phyloP scores from a whole-genome alignment of 2,888 invertebrate species.

The Epinotia bilunana region DNA sequence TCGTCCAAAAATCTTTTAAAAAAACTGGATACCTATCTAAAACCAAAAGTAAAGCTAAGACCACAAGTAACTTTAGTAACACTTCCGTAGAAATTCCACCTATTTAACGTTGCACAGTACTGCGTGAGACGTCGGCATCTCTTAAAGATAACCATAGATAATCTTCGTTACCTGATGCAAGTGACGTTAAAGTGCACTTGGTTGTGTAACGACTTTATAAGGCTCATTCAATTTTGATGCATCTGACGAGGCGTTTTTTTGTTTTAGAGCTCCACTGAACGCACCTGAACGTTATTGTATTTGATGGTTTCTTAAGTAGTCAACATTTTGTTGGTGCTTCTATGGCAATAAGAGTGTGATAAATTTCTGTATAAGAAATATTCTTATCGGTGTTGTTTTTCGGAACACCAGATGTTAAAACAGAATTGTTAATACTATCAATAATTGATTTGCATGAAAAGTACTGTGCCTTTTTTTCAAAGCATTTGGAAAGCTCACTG shows the following conservation, averaged over 20 bases:
- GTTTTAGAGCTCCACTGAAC: constrained; percentile 51
- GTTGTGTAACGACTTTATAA: constrained; percentile 73
- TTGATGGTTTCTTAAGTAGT: constrained; percentile 4
- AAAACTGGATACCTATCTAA: background rate
- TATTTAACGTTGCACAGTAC: constrained; percentile 33
- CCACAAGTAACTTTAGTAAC: background rate
- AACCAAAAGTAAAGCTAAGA: background rate
- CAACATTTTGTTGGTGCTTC: no score
- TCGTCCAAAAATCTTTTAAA: background rate
- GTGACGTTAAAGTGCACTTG: constrained; percentile 61
- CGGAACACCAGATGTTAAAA: no score
- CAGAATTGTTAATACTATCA: no score
- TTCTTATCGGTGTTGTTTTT: no score
- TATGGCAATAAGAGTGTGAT: no score
- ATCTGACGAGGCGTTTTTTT: constrained; percentile 65
- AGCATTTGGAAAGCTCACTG: no score
- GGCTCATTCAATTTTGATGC: constrained; percentile 68
- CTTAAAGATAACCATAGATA: constrained; percentile 39
- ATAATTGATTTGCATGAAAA: no score
- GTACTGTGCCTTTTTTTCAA: no score
- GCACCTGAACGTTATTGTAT: constrained; percentile 16
- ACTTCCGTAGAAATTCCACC: constrained; percentile 28
- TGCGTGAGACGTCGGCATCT: constrained; percentile 41
- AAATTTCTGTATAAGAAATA: no score
- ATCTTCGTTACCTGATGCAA: constrained; percentile 58